Base-by-base conservation (phyloP, 1,140 invertebrate genomes). In the Ceratitis capitata region DNA sequence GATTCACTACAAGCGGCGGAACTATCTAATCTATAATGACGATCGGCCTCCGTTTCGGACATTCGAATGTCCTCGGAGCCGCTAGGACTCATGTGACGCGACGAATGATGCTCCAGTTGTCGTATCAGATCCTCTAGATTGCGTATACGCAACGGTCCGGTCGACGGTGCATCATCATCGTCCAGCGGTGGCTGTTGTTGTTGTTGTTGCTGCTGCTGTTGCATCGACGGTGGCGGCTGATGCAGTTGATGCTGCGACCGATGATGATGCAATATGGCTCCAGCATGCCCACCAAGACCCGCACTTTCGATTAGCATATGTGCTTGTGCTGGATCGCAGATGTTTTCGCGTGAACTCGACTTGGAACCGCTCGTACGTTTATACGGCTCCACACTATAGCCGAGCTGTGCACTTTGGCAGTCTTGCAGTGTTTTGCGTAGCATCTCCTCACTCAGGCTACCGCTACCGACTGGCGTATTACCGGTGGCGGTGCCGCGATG, bases 51-150 rank as follows among this genome's bases (percentile, higher is more conserved):
- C 32, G 96, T 96, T 92, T 98, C 97, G 47, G 97, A 97, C 94
- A 97, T 97, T 87, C 97, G 93, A 88, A 98, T 97, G 88, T 98
- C 97, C 90, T 98, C 97, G 12, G 97, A 98, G 64, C 96, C 96
- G 87, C 96, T 96, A 16, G 97, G 97, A 90, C 97, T 98, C 95
- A 97, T 96, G 91, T 97, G 97, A 6, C 96, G 93, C 61, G 95
- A 95, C 51, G 96, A 95, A 91, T 98, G 97, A 90, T 98, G 96
- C 91, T 98, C 97, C 84, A 98, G 92, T 92, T 98, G 97, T 69
- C 97, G 93, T 86, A 98, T 97, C 29, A 98, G 94, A 91, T 98
- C 97, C 92, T 98, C 97, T 84, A 98, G 92, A 90, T 97, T 98
- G 51, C 97, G 94, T 89, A 98, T 98, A 69, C 97, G 94, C 88